A percentile compares a stretch with the other conserved stretches of the same genome.
Evolutionary conservation across 2,888 invertebrate species (phyloP).

Genomic region (Ceramica pisi): DNA sequence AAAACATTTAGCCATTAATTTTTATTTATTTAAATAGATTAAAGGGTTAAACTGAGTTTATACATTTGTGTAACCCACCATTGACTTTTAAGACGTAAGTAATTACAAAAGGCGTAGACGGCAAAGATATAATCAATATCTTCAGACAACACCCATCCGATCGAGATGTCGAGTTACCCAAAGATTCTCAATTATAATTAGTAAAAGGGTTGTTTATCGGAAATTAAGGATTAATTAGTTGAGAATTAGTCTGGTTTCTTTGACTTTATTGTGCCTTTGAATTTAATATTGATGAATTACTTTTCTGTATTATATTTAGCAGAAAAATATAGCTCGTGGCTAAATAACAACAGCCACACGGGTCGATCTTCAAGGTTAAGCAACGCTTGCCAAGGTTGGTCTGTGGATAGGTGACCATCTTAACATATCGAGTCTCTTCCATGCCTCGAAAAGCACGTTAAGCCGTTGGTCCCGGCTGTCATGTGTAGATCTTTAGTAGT

Average conservation of each 20-base stretch:
- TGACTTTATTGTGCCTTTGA: neutral
- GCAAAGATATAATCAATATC: slow-evolving; percentile 27
- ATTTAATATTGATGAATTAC: neutral
- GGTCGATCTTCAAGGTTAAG: too few relatives aligned
- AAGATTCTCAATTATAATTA: neutral
- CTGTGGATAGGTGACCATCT: too few relatives aligned
- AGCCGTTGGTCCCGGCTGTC: too few relatives aligned
- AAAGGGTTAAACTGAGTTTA: too few relatives aligned
- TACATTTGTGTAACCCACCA: slow-evolving; percentile 8
- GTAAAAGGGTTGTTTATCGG: neutral
- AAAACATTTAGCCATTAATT: too few relatives aligned
- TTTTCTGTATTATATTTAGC: neutral
- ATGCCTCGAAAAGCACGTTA: too few relatives aligned
- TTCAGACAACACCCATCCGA: slow-evolving; percentile 2
- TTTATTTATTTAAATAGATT: too few relatives aligned
- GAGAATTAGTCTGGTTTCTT: slow-evolving; percentile 3
- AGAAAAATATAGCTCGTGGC: neutral
- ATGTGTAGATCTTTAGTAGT: too few relatives aligned
- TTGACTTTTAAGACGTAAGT: slow-evolving; percentile 24
- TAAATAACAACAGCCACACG: too few relatives aligned
- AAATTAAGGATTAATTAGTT: slow-evolving; percentile 6
- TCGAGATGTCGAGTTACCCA: slow-evolving; percentile 6
- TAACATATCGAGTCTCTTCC: too few relatives aligned
- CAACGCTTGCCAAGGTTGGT: too few relatives aligned
- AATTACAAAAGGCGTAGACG: slow-evolving; percentile 26